Conservation (phyloP, 2,888 invertebrate species). For the Carabus problematicus region DNA sequence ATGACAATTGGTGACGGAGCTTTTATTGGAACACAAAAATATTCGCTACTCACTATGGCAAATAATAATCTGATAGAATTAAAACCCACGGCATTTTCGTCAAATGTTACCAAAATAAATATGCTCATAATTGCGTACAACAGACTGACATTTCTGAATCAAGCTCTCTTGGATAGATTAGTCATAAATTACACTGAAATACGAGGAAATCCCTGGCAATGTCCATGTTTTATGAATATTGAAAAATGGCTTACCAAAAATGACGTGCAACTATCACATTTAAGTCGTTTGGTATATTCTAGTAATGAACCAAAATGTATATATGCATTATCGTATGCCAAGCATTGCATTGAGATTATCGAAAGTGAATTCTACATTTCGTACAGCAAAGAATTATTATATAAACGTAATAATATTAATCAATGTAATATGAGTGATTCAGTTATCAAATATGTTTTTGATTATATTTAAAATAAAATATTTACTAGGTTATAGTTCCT, state of each 20-base stretch:
- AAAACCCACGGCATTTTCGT: background rate
- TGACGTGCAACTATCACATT: background rate
- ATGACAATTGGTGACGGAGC: slow-evolving; percentile 2
- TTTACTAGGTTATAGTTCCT: no score
- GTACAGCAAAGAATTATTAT: slow-evolving; percentile 3
- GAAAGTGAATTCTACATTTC: slow-evolving; percentile 16
- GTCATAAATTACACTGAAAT: slow-evolving; percentile 9
- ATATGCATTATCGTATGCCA: slow-evolving; percentile 12
- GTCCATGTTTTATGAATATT: slow-evolving; percentile 24
- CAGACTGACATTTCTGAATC: slow-evolving; percentile 17
- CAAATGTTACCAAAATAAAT: slow-evolving; percentile 11
- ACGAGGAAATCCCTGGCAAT: slow-evolving; percentile 26
- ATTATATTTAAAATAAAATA: no score
- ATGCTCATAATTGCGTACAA: slow-evolving; percentile 15
- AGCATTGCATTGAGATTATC: slow-evolving; percentile 20
- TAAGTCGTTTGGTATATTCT: background rate
- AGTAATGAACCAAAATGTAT: slow-evolving; percentile 17
- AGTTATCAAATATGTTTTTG: no score
- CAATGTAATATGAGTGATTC: no score
- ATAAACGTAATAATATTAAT: background rate
- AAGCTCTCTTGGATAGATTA: slow-evolving; percentile 15
- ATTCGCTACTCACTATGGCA: background rate
- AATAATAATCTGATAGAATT: slow-evolving; percentile 14
- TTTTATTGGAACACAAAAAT: slow-evolving; percentile 1
- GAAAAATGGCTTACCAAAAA: slow-evolving; percentile 22